A percentile compares a stretch with the other conserved stretches of the same genome.
Evolutionary conservation across 2,113 vertebrate genomes (phyloP).

Genomic region (Apistogramma diplotaenia): DNA sequence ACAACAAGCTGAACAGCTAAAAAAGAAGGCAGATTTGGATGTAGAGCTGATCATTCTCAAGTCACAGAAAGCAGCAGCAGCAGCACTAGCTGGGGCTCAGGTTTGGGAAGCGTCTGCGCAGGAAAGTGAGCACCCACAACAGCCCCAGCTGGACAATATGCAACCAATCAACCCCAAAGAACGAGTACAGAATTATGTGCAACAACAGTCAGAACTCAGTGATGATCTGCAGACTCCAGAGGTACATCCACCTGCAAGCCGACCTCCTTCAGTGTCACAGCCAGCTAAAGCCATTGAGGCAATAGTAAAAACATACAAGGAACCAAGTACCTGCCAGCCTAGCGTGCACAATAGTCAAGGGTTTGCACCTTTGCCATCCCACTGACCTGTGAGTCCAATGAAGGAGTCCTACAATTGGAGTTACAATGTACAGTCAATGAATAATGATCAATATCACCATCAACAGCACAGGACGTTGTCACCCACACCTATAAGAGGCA

Average conservation of each 20-base stretch:
- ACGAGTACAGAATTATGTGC: rapidly evolving
- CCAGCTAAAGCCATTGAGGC: rapidly evolving
- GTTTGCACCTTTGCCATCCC: background rate
- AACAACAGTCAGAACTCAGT: background rate
- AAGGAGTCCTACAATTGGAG: background rate
- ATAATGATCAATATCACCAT: background rate
- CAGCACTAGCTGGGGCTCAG: background rate
- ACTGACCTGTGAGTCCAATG: background rate
- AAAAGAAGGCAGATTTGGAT: rapidly evolving
- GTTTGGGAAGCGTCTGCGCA: background rate
- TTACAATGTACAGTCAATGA: background rate
- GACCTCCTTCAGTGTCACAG: background rate
- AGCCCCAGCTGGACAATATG: background rate
- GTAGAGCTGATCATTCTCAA: rapidly evolving
- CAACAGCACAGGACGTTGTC: background rate
- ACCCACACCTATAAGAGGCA: background rate
- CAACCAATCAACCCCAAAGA: rapidly evolving
- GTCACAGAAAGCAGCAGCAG: background rate
- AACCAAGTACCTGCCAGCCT: background rate
- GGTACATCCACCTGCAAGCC: background rate
- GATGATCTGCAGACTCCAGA: background rate
- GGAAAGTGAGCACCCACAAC: background rate
- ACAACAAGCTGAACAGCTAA: background rate
- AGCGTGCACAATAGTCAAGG: rapidly evolving
- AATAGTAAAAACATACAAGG: background rate